phyloP scores from a whole-genome alignment of 2,797 vertebrate species.

The Alca torda region DNA sequence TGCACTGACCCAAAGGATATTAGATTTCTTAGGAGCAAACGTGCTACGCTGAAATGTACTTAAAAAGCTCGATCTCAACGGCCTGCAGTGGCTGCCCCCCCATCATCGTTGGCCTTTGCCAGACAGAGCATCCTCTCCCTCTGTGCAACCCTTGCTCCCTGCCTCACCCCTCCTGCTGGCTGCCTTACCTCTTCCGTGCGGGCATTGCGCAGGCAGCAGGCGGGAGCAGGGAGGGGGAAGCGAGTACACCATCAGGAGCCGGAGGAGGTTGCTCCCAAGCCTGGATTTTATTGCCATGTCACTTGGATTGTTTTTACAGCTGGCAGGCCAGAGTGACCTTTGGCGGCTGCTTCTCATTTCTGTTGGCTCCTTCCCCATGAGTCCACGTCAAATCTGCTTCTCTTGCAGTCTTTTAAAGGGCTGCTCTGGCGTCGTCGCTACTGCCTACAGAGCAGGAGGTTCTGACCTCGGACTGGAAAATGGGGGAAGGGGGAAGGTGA shows the following conservation, averaged over 20 bases:
- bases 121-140: slow-evolving; percentile 25
- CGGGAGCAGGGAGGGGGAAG: background rate
- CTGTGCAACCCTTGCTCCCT: slow-evolving; percentile 39
- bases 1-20: slow-evolving; percentile 72
- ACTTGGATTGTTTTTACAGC: slow-evolving; percentile 51
- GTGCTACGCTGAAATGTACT: slow-evolving; percentile 47
- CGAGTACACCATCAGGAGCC: background rate
- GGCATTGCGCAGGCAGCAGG: background rate
- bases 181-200: rapidly evolving
- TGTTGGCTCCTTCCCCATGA: slow-evolving; percentile 15
- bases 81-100: background rate
- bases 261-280: background rate
- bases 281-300: slow-evolving; percentile 24
- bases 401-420: background rate
- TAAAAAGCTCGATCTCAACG: background rate
- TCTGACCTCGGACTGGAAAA: background rate
- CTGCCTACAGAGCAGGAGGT: background rate
- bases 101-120: slow-evolving; percentile 9
- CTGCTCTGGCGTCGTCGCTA: background rate
- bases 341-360: slow-evolving; percentile 57
- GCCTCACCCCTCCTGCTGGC: background rate
- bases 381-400: background rate
- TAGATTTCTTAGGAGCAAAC: slow-evolving; percentile 70
- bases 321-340: slow-evolving; percentile 56
- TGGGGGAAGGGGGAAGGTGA: background rate